Conservation (phyloP, 2,797 vertebrate genomes). For the Pogonophryne albipinna region DNA sequence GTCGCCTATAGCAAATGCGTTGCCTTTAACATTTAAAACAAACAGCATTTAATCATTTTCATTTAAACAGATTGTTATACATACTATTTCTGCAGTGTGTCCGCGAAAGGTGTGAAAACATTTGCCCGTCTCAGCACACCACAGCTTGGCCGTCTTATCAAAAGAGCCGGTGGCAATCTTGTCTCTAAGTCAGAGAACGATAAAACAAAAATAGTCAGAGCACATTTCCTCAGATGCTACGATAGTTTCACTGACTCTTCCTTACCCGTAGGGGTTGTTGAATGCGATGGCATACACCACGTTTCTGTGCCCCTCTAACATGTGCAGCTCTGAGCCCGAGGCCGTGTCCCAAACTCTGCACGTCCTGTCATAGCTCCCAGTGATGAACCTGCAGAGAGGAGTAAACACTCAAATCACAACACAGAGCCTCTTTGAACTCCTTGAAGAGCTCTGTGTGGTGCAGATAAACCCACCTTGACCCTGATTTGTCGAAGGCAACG, state of each 20-base stretch:
- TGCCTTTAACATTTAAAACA: not conserved
- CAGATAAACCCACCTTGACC: constrained; percentile 89
- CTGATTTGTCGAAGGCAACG: constrained; percentile 98
- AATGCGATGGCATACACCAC: constrained; percentile 96
- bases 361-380: constrained; percentile 98
- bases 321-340: constrained; percentile 89
- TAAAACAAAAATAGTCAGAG: constrained; percentile 14
- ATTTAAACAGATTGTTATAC: constrained; percentile 55
- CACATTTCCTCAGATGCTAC: not conserved
- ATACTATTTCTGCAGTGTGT: constrained; percentile 94
- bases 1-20: not conserved
- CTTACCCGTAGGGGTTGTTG: constrained; percentile 98
- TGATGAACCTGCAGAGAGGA: constrained; percentile 89
- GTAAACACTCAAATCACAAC: constrained; percentile 15
- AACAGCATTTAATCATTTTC: not conserved
- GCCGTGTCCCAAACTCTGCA: constrained; percentile 96
- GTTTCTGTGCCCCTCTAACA: constrained; percentile 91
- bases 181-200: constrained; percentile 82
- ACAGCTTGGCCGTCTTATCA: constrained; percentile 96
- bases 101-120: constrained; percentile 94
- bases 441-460: not conserved
- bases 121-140: constrained; percentile 93
- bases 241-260: constrained; percentile 19
- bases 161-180: constrained; percentile 98
- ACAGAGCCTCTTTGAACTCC: not conserved